Conservation (phyloP, 1,140 invertebrate genomes). For the Tachypleus tridentatus region DNA sequence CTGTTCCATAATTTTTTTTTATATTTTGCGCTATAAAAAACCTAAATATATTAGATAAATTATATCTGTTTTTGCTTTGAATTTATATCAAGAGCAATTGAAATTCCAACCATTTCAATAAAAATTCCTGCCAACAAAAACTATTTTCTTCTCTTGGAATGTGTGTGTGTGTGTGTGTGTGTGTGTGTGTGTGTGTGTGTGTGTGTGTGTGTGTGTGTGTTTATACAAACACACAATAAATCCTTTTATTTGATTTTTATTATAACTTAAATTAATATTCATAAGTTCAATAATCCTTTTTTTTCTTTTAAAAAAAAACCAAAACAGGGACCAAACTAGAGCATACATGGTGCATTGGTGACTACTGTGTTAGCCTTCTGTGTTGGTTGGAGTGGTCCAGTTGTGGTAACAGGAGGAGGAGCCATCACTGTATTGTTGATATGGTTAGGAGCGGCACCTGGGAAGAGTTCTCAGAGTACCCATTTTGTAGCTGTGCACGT, state of each 20-base stretch:
- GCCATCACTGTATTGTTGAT: slow-evolving; percentile 24
- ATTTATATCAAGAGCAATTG: too few species aligned
- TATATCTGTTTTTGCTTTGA: too few species aligned
- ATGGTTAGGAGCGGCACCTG: slow-evolving; percentile 28
- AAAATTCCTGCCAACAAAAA: too few species aligned
- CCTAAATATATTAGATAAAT: too few species aligned
- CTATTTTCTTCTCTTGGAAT: too few species aligned
- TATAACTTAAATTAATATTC: not conserved
- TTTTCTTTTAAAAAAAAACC: not conserved
- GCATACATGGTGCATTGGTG: slow-evolving; percentile 1
- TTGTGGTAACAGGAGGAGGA: slow-evolving; percentile 13
- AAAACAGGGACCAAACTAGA: not conserved
- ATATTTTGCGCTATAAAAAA: too few species aligned
- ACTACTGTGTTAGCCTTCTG: slow-evolving; percentile 4
- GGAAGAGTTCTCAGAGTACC: slow-evolving; percentile 10
- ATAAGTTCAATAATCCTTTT: not conserved
- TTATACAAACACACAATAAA: not conserved
- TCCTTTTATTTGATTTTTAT: not conserved
- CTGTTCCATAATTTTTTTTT: too few species aligned
- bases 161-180: not conserved
- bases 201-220: not conserved
- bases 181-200: not conserved
- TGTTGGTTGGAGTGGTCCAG: slow-evolving; percentile 17
- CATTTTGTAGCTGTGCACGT: slow-evolving; percentile 5
- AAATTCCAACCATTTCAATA: too few species aligned